phyloP scores from a whole-genome alignment of 2,888 invertebrate species.

The Octodonta nipae region DNA sequence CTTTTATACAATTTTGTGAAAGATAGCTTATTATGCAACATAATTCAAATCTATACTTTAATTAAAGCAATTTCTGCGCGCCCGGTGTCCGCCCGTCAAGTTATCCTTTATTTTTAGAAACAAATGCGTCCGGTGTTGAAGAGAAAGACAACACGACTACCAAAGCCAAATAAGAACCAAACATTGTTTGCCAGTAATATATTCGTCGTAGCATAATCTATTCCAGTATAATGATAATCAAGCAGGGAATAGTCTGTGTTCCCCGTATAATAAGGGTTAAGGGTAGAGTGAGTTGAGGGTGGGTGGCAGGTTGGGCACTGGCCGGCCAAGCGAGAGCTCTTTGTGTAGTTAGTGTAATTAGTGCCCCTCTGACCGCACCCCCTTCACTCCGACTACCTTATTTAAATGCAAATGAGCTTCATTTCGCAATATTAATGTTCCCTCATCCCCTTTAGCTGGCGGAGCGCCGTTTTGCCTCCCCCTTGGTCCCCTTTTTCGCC shows the following conservation, averaged over 20 bases:
- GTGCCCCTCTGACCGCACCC: slow-evolving; percentile 29
- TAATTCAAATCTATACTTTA: no score
- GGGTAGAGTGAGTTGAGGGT: slow-evolving; percentile 14
- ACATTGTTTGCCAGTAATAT: no score
- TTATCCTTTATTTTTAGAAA: no score
- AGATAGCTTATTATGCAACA: no score
- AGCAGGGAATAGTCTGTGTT: slow-evolving; percentile 30
- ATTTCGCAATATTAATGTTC: slow-evolving; percentile 73
- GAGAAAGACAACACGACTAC: no score
- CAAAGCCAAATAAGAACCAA: no score
- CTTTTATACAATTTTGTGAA: no score
- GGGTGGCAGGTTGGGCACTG: slow-evolving; percentile 31
- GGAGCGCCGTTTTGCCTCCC: slow-evolving; percentile 21
- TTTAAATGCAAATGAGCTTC: slow-evolving; percentile 85
- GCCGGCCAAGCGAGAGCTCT: slow-evolving; percentile 38
- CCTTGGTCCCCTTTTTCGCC: slow-evolving; percentile 14
- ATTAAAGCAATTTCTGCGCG: no score
- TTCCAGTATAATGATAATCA: slow-evolving; percentile 36
- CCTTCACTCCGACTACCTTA: slow-evolving; percentile 45
- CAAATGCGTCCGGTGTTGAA: no score
- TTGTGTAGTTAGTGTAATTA: slow-evolving; percentile 42
- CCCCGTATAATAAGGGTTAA: slow-evolving; percentile 27
- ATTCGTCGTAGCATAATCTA: slow-evolving; percentile 32
- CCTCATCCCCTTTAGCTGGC: slow-evolving; percentile 8
- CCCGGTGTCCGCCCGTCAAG: no score